Evolutionary conservation across 2,113 vertebrate species (phyloP).

Genomic region (Fregetta grallaria): DNA sequence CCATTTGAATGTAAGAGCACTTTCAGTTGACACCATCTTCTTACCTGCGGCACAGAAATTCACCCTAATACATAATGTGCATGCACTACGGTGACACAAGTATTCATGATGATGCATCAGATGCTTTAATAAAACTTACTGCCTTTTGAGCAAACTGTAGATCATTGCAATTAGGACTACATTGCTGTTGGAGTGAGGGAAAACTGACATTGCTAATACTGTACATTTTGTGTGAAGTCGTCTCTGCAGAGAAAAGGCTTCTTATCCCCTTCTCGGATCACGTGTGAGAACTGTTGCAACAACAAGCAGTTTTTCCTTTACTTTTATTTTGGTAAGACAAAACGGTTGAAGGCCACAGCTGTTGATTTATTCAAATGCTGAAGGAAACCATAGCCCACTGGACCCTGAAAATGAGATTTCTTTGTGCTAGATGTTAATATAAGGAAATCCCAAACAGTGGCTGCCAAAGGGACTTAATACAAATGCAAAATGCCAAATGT

Average conservation of each 20-base stretch:
- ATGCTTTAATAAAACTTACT: background rate
- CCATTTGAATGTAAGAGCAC: background rate
- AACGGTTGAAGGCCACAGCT: conserved; percentile 42
- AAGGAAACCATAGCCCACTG: conserved; percentile 49
- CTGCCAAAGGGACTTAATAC: conserved; percentile 13
- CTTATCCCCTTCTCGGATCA: background rate
- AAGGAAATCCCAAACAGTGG: conserved; percentile 21
- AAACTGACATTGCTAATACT: background rate
- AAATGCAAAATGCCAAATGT: background rate
- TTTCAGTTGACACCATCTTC: background rate
- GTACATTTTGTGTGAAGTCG: background rate
- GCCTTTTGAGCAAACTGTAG: background rate
- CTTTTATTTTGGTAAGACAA: conserved; percentile 18
- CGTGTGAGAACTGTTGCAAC: background rate
- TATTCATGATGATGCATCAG: background rate
- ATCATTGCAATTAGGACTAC: background rate
- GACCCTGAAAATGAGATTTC: conserved; percentile 56
- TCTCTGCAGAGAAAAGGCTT: background rate
- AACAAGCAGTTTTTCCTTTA: background rate
- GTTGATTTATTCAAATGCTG: conserved; percentile 24
- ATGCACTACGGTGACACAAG: fast-evolving
- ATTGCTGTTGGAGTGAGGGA: background rate
- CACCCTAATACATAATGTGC: fast-evolving
- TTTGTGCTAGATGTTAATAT: conserved; percentile 47
- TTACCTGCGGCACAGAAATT: background rate